Evolutionary conservation across 2,797 vertebrate species (phyloP), one percentile per base, ranked within the genome.

Genomic region (Enteromius trimaculatus): DNA sequence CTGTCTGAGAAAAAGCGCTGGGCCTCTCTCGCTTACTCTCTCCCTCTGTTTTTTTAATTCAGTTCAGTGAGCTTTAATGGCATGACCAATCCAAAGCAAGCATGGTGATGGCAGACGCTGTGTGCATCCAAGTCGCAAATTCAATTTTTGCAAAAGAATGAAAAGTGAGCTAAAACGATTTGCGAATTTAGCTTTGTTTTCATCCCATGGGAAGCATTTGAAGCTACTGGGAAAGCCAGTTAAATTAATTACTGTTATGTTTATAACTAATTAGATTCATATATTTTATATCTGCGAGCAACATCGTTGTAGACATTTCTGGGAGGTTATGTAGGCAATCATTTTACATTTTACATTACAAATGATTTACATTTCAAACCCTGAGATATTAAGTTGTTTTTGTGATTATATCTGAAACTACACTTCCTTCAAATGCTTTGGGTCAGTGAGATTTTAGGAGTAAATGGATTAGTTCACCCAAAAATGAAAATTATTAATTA

Each of bases 1-100:
- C 60, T 83, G 68, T 82, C 69, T 83, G 69, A 26, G 31, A 79
- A 53, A 72, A 77, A 78, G n/a, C n/a, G 0, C 82, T 86, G 51
- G 39, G 62, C 65, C 64, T 77, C 49, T 39, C 5, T 49, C 9
- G 0, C 78, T 83, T 29, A 29, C 44, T n/a, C 69, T 39, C 23
- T 47, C 16, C 6, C 23, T 49, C n/a, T 60, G 31, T 16, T 42
- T 70, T 70, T 37, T 79, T n/a, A 60, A 19, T 66, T 65, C 37
- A 58, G 51, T 49, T 23, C 8, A 23, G 19, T 55, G 37, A 26
- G 23, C 26, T 68, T 66, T 68, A 39, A 76, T 76, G 47, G 71
- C 17, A 29, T 68, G 47, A 66, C n/a, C 47, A 53, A 82, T 65
- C 29, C 26, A 75, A 47, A 44, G 10, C 34, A 74, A 31, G 51